These are phyloP conservation scores for Tupaia tana DNA, from an alignment of 2,113 vertebrate species.

Conservation along the genomic window DNA sequence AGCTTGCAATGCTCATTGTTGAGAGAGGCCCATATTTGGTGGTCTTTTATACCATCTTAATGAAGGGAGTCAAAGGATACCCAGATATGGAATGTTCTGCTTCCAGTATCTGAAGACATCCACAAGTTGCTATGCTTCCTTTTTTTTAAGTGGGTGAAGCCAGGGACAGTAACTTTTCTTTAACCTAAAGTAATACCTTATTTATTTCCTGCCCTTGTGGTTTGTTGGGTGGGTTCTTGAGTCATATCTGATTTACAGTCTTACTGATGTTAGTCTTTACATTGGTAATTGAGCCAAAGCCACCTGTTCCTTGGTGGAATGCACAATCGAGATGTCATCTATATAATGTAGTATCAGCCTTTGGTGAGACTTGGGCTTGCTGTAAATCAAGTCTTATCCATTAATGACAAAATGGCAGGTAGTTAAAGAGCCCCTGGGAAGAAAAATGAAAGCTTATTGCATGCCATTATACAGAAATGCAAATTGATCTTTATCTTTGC, in stretches of 20 bases:
- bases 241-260: not conserved
- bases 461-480: not conserved
- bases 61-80: not conserved
- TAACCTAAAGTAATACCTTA: not conserved
- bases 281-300: not conserved
- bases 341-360: not conserved
- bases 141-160: not conserved
- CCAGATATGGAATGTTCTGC: rapidly evolving
- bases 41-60: not conserved
- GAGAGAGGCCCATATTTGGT: not conserved
- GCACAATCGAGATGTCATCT: not conserved
- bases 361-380: not conserved
- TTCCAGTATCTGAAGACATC: not conserved
- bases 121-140: not conserved
- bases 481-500: not conserved
- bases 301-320: not conserved
- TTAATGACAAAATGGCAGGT: not conserved
- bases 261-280: not conserved
- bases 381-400: not conserved
- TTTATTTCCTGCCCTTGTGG: not conserved
- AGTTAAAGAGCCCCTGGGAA: not conserved
- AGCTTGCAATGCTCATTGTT: not conserved
- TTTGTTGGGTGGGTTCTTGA: not conserved
- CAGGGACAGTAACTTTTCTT: not conserved
- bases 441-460: not conserved